Conservation (phyloP, 2,113 vertebrate genomes). For the Amblyopsis rosae region DNA sequence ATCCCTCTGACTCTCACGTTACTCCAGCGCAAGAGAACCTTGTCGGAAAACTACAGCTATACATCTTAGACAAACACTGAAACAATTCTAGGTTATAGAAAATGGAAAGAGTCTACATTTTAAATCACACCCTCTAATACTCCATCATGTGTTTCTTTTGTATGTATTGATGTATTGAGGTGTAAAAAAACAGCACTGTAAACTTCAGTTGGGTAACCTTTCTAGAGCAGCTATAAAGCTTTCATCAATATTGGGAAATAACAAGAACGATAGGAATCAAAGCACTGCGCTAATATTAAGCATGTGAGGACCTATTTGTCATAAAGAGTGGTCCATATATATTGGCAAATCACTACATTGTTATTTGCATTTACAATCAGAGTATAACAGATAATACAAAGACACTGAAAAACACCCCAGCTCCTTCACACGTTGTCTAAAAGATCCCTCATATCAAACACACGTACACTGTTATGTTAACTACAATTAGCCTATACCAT, state of each 20-base stretch:
- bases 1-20: conserved; percentile 61
- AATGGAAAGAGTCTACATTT: conserved; percentile 63
- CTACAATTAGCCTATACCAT: conserved; percentile 19
- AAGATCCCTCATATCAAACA: conserved; percentile 42
- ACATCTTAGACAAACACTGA: conserved; percentile 63
- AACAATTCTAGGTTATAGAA: conserved; percentile 56
- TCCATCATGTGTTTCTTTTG: conserved; percentile 53
- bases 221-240: conserved; percentile 60
- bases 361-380: conserved; percentile 61
- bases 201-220: conserved; percentile 56
- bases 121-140: conserved; percentile 71
- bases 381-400: conserved; percentile 56
- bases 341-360: conserved; percentile 51
- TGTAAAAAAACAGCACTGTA: conserved; percentile 72
- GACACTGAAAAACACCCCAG: conserved; percentile 53
- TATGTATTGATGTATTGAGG: conserved; percentile 50
- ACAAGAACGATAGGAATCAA: conserved; percentile 36
- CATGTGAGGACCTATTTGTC: conserved; percentile 38
- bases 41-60: conserved; percentile 55
- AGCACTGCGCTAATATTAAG: conserved; percentile 49
- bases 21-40: conserved; percentile 72
- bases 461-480: conserved; percentile 26
- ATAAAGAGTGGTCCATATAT: conserved; percentile 41
- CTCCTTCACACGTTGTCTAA: conserved; percentile 48
- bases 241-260: conserved; percentile 57